Base-by-base conservation (phyloP, 2,888 invertebrate genomes). In the Gasteruption jaculator region DNA sequence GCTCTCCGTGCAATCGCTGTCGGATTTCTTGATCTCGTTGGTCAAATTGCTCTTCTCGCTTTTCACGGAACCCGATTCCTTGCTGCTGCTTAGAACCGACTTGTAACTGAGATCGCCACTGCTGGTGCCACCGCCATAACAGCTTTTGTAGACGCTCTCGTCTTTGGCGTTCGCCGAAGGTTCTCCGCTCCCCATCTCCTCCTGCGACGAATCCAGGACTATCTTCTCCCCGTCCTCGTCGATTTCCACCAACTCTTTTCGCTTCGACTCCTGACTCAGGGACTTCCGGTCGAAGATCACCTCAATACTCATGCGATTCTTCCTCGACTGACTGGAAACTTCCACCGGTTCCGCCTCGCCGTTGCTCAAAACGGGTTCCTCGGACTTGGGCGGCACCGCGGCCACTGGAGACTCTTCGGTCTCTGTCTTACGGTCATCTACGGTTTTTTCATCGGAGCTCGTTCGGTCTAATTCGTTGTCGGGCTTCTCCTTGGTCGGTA, bases 151-250 rank as follows among this genome's bases (percentile, higher is more conserved):
- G 25, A 41, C 36, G 10, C 41, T 47, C 4, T 54, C 52, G 5
- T 50, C 37, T 11, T 51, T 49, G 5, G 42, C 42, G n/a, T n/a
- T n/a, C n/a, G n/a, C n/a, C n/a, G n/a, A n/a, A n/a, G n/a, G n/a
- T n/a, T n/a, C n/a, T n/a, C n/a, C n/a, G n/a, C n/a, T n/a, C n/a
- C n/a, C n/a, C 4, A 27, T 29, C 12, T 53, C 52, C 14, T 62
- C 63, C 12, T 58, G 55, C 0, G 62, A 61, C 1, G 58, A 56
- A 27, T 60, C 63, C 18, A 64, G 38, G 1, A 65, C 49, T 3
- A 62, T 58, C 20, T 58, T 60, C 10, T 65, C 62, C 2, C 55
- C 57, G 2, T 63, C 61, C 32, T 66, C 66, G 20, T 59, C 58
- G 6, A 68, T 62, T 33, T 65, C 62, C 2, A 68, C 63, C n/a